Base-by-base conservation (phyloP, 2,113 vertebrate species). In the Xenopus tropicalis region DNA sequence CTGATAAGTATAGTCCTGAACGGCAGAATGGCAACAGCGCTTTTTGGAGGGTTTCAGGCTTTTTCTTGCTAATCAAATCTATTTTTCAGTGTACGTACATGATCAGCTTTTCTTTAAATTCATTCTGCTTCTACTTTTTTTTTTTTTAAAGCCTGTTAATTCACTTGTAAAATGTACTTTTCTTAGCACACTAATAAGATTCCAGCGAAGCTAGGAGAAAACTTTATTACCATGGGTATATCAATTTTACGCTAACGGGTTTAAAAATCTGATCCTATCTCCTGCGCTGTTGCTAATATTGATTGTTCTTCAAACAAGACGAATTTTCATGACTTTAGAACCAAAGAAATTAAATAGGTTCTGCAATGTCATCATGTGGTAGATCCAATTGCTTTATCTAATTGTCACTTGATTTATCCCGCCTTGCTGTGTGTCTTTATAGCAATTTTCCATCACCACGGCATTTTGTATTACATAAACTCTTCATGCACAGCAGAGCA, bases 401-500 rank as follows among this genome's bases (percentile, higher is more conserved):
- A 79, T 77, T 80, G 71, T 78, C 77, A 80, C 71, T 74, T 65
- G 66, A 25, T 20, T 79, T 25, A 42, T 70, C 57, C 82, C 79
- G 67, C 73, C 80, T 71, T 51, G 70, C 78, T 80, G 66, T 54
- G 77, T 79, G 78, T 80, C 78, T 82, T 75, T 80, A 67, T 81
- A 82, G 81, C 14, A 21, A 48, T 61, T 74, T 74, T 78, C 52
- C 72, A 79, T 78, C 81, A 78, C 77, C 54, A 79, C 70, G 79
- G 78, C 79, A 80, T 76, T 78, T 78, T 70, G 54, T 65, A 22
- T 83, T 76, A 43, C 66, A 69, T 20, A 69, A 76, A 61, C 37
- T 44, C 80, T 82, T 84, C 48, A 52, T 82, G 80, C 82, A 79
- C 80, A 79, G 74, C 23, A 66, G 25, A 80, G 79, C 80, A 74